These are phyloP conservation scores for Spea hammondii DNA, from an alignment of 2,797 vertebrate genomes.

Conservation along the genomic window DNA sequence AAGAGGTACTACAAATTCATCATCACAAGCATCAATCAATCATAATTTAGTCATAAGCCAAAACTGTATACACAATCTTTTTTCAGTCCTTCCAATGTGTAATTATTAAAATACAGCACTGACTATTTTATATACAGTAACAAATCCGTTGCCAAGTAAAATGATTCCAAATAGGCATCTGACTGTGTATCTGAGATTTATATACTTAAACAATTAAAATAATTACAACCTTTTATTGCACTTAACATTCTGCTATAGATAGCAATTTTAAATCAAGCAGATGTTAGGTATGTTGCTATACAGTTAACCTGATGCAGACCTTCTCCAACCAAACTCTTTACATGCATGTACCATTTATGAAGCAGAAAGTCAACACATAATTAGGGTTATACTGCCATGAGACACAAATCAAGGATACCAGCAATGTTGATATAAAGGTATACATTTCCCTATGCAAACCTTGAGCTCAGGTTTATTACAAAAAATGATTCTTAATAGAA, in stretches of 20 bases:
- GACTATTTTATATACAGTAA: background rate
- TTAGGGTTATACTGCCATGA: too few relatives aligned
- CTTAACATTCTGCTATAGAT: too few relatives aligned
- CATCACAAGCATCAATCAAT: too few relatives aligned
- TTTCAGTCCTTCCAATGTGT: too few relatives aligned
- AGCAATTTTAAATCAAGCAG: conserved; percentile 3
- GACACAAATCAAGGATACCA: too few relatives aligned
- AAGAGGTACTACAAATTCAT: too few relatives aligned
- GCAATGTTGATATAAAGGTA: too few relatives aligned
- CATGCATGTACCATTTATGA: conserved; percentile 1
- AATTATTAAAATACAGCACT: too few relatives aligned
- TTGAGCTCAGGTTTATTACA: too few relatives aligned
- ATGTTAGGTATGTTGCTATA: background rate
- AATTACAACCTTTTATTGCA: conserved; percentile 24
- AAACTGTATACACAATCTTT: too few relatives aligned
- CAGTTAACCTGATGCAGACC: conserved; percentile 9
- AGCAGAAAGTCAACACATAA: background rate
- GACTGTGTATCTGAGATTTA: background rate
- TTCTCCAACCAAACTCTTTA: background rate
- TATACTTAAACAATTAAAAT: conserved; percentile 28
- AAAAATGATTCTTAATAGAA: background rate
- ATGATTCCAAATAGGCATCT: background rate
- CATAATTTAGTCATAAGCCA: too few relatives aligned
- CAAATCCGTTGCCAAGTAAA: conserved; percentile 3
- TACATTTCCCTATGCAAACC: too few relatives aligned